Evolutionary conservation across 2,888 invertebrate genomes (phyloP), one percentile per base, ranked within the genome.

Genomic region (Brachycybe producta): DNA sequence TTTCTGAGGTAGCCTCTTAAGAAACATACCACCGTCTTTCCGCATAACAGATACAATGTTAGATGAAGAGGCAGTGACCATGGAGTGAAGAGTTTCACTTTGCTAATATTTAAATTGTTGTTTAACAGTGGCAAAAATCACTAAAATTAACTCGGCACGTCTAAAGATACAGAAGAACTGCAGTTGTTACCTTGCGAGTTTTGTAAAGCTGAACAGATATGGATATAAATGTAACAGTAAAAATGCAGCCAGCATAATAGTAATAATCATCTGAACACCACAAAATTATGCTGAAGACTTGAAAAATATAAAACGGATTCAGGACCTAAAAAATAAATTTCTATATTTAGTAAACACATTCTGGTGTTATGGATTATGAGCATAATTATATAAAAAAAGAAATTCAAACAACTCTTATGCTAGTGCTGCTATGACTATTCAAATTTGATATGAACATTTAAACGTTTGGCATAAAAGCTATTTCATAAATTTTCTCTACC

Each of bases 221-320:
- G 59, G 90, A 85, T 61, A 83, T 79, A 17, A 79, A 74, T 0
- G 88, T 85, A 81, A 91, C 87, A 1, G 80, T 60, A 40, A 88
- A 73, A 54, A 94, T 90, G 34, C 86, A 86, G 15, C 80, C 72
- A 21, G 91, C 90, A 66, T 91, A 94, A 64, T 84, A 87, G 61
- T 83, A 80, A 65, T 94, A 94, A 53, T 85, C 78, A 63, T 94
- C 92, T 4, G 80, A 74, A 51, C 86, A 77, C 94, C 94, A 94
- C 48, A 94, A 75, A 8, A 77, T 74, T 87, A 57, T 84, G 41
- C 91, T 90, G 69, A 88, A 86, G 57, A 91, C 66, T 77, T 94
- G 94, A 72, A 94, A 94, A 62, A 92, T 81, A 71, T 94, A 94
- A 72, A 92, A 94, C 3, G 94, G 92, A 68, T 91, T 90, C 59